A percentile compares a stretch with the other conserved stretches of the same genome.
These are phyloP conservation scores for Tetrao urogallus DNA, from an alignment of 2,113 vertebrate genomes.

Conservation along the genomic window DNA sequence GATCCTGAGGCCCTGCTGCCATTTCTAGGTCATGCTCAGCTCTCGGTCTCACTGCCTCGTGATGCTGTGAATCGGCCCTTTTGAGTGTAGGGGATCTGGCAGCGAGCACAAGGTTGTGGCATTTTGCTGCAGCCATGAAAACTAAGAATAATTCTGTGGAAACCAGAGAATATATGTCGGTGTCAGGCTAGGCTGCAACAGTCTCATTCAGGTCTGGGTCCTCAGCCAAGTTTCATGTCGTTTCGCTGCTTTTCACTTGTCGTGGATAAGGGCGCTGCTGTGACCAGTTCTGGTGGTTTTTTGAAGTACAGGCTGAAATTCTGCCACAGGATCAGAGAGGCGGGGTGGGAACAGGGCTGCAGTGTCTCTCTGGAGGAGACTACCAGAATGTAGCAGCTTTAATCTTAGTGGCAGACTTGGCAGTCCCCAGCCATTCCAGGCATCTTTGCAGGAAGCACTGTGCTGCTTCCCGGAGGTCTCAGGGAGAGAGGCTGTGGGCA, in stretches of 20 bases:
- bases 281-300: not conserved
- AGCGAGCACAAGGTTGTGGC: not conserved
- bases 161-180: conserved; percentile 26
- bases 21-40: not conserved
- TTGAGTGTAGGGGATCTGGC: not conserved
- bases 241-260: conserved; percentile 23
- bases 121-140: not conserved
- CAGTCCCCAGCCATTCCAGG: not conserved
- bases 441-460: not conserved
- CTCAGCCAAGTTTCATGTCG: not conserved
- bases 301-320: not conserved
- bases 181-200: conserved; percentile 25
- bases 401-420: not conserved
- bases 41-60: not conserved
- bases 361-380: not conserved
- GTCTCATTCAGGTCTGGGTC: conserved; percentile 24
- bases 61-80: not conserved
- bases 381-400: conserved; percentile 14
- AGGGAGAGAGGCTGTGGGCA: not conserved
- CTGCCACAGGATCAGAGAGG: not conserved
- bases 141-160: not conserved
- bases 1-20: not conserved
- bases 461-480: not conserved
- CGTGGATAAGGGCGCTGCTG: conserved; percentile 14
- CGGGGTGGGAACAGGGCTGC: not conserved